Evolutionary conservation across 2,797 vertebrate species (phyloP), one percentile per base, ranked within the genome.

Genomic region (Ara ararauna): DNA sequence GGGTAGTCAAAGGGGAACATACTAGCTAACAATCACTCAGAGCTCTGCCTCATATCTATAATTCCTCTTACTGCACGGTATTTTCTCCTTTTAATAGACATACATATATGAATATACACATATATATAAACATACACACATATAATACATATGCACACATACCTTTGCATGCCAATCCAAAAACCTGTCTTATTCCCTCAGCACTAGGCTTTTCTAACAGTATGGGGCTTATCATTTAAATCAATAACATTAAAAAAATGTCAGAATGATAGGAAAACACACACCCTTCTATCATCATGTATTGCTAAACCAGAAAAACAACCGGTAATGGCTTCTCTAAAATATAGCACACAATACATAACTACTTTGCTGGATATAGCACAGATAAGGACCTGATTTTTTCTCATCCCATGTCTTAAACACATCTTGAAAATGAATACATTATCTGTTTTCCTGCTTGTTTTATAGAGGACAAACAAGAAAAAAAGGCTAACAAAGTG

Each of bases 101-200:
- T 64, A 95, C 75, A 80, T 60, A 95, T 74, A 94, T 16, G 30
- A 88, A 95, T 94, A 90, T 81, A 96, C 83, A 96, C 29, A 94
- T 85, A 92, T 79, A 95, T 17, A 96, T 21, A 85, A 48, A 94
- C 54, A 82, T 20, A 91, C 17, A 88, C 8, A 93, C 12, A 72
- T 30, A 87, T n/a, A 86, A 86, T 30, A 94, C 9, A 88, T 24
- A 67, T 12, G 50, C 47, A 93, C 82, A 90, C 50, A 62, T 42
- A 53, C n/a, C 75, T 93, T 83, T 0, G 0, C 72, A 70, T 0
- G 0, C 34, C 2, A 9, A 93, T 82, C 40, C 70, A 60, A 88
- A 87, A 78, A 48, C 7, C 70, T 0, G 0, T 68, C 26, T 42
- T 92, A 89, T 81, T 56, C 72, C 53, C 76, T 90, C 76, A 81